phyloP scores from a whole-genome alignment of 2,113 vertebrate species.

The Percopsis transmontana region DNA sequence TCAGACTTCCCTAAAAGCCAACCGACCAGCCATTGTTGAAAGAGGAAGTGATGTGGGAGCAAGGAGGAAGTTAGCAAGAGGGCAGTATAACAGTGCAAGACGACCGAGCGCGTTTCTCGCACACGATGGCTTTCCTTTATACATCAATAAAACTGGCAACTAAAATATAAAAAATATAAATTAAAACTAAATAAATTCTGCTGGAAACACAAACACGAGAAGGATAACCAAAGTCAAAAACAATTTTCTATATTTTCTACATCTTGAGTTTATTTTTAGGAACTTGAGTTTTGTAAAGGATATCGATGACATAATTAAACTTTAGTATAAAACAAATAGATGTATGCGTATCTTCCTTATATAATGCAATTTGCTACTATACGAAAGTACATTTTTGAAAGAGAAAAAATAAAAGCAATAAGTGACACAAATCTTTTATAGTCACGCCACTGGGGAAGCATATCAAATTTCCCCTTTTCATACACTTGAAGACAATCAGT shows the following conservation, averaged over 20 bases:
- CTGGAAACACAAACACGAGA: neutral
- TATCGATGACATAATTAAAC: too few species aligned
- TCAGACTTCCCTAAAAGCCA: slow-evolving; percentile 66
- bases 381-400: neutral
- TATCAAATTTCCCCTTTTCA: slow-evolving; percentile 64
- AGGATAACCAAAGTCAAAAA: neutral
- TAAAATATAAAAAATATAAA: neutral
- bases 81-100: slow-evolving; percentile 26
- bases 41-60: slow-evolving; percentile 56
- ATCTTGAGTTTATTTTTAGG: neutral
- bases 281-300: slow-evolving; percentile 17
- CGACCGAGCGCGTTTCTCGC: slow-evolving; percentile 9
- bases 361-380: too few species aligned
- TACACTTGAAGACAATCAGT: slow-evolving; percentile 53
- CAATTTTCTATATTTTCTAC: neutral
- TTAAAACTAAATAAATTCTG: neutral
- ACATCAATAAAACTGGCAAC: too few species aligned
- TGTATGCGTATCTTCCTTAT: too few species aligned
- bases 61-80: slow-evolving; percentile 46
- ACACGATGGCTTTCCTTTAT: neutral
- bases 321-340: too few species aligned
- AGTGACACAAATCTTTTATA: neutral
- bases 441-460: slow-evolving; percentile 53
- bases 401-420: slow-evolving; percentile 3
- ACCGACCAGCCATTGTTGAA: slow-evolving; percentile 56